phyloP scores from a whole-genome alignment of 2,888 invertebrate genomes.

The Drosophila maculinotata region DNA sequence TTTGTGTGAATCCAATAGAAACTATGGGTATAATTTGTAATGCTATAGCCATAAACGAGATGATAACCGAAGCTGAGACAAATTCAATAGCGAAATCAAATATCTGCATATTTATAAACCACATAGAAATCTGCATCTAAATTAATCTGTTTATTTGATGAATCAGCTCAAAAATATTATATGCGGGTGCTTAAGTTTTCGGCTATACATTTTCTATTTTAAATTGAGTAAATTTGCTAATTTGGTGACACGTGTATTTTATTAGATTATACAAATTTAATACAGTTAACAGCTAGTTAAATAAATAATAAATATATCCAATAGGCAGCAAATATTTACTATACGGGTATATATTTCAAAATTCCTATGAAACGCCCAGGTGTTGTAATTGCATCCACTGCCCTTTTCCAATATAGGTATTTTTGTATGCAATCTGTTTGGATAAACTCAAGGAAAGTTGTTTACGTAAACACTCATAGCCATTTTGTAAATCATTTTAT shows the following conservation, averaged over 20 bases:
- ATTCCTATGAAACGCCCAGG: constrained; percentile 4
- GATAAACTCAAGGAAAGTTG: no score
- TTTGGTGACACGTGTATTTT: neutral
- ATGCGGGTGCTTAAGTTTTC: constrained; percentile 39
- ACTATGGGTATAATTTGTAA: neutral
- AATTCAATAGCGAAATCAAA: neutral
- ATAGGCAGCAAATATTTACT: no score
- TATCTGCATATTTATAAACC: neutral
- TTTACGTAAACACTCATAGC: constrained; percentile 40
- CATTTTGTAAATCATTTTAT: constrained; percentile 51
- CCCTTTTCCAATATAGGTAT: no score
- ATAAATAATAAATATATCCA: neutral
- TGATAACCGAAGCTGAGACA: constrained; percentile 15
- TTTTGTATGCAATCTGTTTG: no score
- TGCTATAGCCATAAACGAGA: constrained; percentile 16
- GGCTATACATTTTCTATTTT: neutral
- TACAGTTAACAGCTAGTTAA: neutral
- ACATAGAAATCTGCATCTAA: constrained; percentile 27
- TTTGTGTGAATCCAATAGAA: no score
- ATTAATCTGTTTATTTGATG: constrained; percentile 34
- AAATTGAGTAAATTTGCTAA: constrained; percentile 18
- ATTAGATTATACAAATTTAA: neutral
- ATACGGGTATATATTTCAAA: no score
- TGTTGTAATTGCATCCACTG: constrained; percentile 21
- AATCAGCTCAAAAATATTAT: constrained; percentile 1